Evolutionary conservation across 2,888 invertebrate species (phyloP).

Genomic region (Phyllotreta cruciferae): DNA sequence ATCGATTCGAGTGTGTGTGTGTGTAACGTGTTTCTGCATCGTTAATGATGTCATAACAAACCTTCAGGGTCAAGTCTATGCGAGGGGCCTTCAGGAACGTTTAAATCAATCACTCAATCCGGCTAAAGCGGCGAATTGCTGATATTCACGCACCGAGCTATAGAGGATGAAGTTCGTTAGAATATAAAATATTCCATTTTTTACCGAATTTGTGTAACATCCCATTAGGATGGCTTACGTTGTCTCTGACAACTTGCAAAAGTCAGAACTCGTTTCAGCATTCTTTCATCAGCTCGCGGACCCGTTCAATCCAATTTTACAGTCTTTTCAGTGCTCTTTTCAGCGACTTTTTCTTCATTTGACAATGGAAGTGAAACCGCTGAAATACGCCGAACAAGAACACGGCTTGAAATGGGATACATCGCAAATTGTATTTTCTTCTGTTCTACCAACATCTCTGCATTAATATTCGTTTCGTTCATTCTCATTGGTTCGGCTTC

Average conservation of each 20-base stretch:
- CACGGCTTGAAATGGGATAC: constrained; percentile 21
- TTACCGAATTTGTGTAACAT: too few relatives aligned
- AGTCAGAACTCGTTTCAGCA: neutral
- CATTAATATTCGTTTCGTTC: constrained; percentile 18
- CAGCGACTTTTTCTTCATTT: constrained; percentile 5
- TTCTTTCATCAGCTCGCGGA: neutral
- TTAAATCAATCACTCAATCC: too few relatives aligned
- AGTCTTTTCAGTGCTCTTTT: constrained; percentile 17
- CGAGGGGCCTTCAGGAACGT: too few relatives aligned
- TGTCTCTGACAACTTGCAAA: too few relatives aligned
- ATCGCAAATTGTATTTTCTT: constrained; percentile 16
- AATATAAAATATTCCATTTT: too few relatives aligned
- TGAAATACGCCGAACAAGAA: constrained; percentile 6
- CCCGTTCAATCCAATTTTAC: constrained; percentile 22
- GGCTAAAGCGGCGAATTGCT: too few relatives aligned
- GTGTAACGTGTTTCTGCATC: constrained; percentile 10
- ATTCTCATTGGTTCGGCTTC: constrained; percentile 4
- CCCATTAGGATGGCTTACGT: too few relatives aligned
- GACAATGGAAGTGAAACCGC: constrained; percentile 21
- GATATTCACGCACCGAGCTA: too few relatives aligned
- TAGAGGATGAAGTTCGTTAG: too few relatives aligned
- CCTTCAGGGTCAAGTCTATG: neutral
- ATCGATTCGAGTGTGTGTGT: constrained; percentile 4
- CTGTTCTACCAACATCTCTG: constrained; percentile 13
- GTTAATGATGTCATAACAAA: neutral